A percentile compares a stretch with the other conserved stretches of the same genome.
Evolutionary conservation across 1,140 invertebrate species (phyloP).

Genomic region (Carcinoscorpius rotundicauda): DNA sequence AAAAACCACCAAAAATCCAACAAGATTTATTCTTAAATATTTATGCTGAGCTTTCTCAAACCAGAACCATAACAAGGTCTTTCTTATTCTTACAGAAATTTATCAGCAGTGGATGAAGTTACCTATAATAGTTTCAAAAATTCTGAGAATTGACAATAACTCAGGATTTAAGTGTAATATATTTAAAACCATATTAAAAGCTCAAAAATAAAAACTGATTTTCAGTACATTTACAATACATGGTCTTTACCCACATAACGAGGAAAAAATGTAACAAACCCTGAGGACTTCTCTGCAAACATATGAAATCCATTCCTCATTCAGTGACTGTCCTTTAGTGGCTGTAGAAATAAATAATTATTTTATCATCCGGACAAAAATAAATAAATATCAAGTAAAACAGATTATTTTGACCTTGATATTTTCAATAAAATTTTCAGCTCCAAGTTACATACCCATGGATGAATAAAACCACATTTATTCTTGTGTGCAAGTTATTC

Average conservation of each 20-base stretch:
- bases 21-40: too few species aligned
- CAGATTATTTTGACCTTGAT: too few species aligned
- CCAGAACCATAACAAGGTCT: too few species aligned
- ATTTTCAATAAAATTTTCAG: too few species aligned
- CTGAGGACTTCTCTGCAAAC: conserved; percentile 91
- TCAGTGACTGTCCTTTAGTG: conserved; percentile 92
- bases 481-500: too few species aligned
- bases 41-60: too few species aligned
- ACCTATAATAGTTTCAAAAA: not conserved
- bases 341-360: conserved; percentile 34
- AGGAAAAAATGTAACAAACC: conserved; percentile 18
- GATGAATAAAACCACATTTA: too few species aligned
- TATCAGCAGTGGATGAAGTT: not conserved
- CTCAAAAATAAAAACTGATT: not conserved
- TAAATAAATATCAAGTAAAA: too few species aligned
- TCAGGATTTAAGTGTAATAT: too few species aligned
- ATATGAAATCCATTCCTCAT: conserved; percentile 99
- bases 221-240: conserved; percentile 5
- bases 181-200: conserved; percentile 7
- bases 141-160: not conserved
- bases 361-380: too few species aligned
- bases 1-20: too few species aligned
- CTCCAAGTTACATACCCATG: too few species aligned
- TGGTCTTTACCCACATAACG: conserved; percentile 19
- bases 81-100: not conserved